A percentile compares a stretch with the other conserved stretches of the same genome.
Evolutionary conservation across 2,888 invertebrate genomes (phyloP).

Genomic region (Aphrophora alni): DNA sequence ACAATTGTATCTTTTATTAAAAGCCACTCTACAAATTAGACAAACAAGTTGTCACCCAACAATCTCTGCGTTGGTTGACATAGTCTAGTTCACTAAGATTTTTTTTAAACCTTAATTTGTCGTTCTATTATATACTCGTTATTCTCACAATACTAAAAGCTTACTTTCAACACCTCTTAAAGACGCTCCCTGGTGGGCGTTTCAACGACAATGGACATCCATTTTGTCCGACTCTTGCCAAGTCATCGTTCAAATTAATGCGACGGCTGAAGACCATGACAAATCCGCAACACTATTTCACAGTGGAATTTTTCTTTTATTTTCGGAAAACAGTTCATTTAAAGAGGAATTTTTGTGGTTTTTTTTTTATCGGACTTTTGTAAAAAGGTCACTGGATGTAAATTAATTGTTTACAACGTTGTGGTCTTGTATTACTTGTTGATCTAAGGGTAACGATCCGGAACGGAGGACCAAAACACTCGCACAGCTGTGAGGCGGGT

Average conservation of each 20-base stretch:
- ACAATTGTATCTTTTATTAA: too few relatives aligned
- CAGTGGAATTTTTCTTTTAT: neutral
- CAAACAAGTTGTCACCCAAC: too few relatives aligned
- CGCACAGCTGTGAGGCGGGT: neutral
- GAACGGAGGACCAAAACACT: neutral
- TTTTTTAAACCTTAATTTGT: too few relatives aligned
- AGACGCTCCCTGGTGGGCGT: neutral
- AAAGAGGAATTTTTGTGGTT: too few relatives aligned
- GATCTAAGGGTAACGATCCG: neutral
- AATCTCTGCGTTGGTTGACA: too few relatives aligned
- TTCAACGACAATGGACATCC: neutral
- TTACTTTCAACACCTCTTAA: neutral
- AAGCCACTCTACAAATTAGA: too few relatives aligned
- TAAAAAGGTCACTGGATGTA: neutral
- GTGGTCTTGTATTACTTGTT: too few relatives aligned
- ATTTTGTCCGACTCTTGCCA: neutral
- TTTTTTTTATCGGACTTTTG: too few relatives aligned
- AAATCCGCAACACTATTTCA: neutral
- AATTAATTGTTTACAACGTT: neutral
- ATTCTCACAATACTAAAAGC: neutral
- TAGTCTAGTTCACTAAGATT: too few relatives aligned
- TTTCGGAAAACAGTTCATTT: too few relatives aligned
- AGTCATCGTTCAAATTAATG: neutral
- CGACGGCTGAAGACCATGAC: neutral
- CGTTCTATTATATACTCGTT: too few relatives aligned